Percentiles rank a stretch among this genome's conserved stretches.
phyloP scores from a whole-genome alignment of 2,113 vertebrate species.

The Hydrochoerus hydrochaeris region DNA sequence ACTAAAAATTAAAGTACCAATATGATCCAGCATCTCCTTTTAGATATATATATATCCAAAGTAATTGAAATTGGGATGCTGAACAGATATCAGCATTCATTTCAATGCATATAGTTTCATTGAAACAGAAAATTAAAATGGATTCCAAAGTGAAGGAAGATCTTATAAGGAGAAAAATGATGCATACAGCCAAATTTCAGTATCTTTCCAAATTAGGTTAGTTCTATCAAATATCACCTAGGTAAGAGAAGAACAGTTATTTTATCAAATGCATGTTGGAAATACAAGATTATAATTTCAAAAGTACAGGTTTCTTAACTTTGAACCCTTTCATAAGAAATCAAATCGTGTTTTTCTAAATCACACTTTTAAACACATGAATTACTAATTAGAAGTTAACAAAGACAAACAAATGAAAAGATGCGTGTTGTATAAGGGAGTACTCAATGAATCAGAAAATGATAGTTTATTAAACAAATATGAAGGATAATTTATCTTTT shows the following conservation, averaged over 20 bases:
- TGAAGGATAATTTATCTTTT: neutral
- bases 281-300: neutral
- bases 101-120: neutral
- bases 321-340: neutral
- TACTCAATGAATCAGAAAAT: neutral
- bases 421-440: neutral
- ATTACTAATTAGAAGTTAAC: neutral
- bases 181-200: neutral
- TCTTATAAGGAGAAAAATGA: neutral
- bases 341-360: neutral
- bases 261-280: neutral
- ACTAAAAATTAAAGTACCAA: neutral
- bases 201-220: neutral
- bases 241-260: neutral
- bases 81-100: neutral
- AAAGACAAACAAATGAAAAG: neutral
- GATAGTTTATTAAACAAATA: neutral
- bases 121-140: neutral
- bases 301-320: neutral
- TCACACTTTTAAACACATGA: neutral
- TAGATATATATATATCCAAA: neutral
- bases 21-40: neutral
- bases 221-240: neutral
- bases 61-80: neutral
- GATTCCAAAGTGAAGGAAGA: neutral